Evolutionary conservation across 2,888 invertebrate species (phyloP), one percentile per base, ranked within the genome.

Genomic region (Onchidella celtica): DNA sequence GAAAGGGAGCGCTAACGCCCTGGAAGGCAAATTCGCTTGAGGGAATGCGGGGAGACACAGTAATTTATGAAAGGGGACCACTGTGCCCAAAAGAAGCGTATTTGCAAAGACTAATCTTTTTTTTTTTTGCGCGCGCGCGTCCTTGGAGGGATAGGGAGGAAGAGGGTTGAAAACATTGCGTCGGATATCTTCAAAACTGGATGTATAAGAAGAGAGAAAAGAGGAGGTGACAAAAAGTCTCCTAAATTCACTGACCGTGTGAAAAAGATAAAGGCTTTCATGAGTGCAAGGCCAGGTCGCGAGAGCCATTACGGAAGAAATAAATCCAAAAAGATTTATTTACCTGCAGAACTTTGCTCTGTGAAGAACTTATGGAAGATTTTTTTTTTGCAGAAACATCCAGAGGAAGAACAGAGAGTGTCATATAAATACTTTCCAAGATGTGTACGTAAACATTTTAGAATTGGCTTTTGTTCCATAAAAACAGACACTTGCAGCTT

Each of bases 401-500:
- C 72, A 27, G 40, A 69, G 36, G 69, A 69, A 69, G 72, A 72
- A 47, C 11, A 40, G 14, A 29, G 72, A 4, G 55, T 72, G 27
- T 72, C 72, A 4, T 72, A 72, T 47, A 40, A 55, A 40, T 72
- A 72, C 24, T 72, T 72, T 47, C 72, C 55, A 27, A n/a, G 55
- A 47, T 72, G 47, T 24, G 72, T 72, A 3, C 21, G 55, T 3
- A 72, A 72, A 17, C 29, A 47, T 29, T 72, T 72, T 55, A 4
- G 72, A 4, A 72, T 72, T 72, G 72, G 72, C 17, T 72, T 72
- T 72, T 47, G 72, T 21, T 72, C 72, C 6, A 47, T 72, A 4
- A 72, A 72, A 29, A 72, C 72, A 3, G 72, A 55, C 47, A 72
- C 72, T 27, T 72, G 72, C 29, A 72, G 72, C 47, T 72, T 47